Percentiles rank a stretch among this genome's conserved stretches.
phyloP scores from a whole-genome alignment of 2,113 vertebrate species.

The Brachypodius melanocephalos region DNA sequence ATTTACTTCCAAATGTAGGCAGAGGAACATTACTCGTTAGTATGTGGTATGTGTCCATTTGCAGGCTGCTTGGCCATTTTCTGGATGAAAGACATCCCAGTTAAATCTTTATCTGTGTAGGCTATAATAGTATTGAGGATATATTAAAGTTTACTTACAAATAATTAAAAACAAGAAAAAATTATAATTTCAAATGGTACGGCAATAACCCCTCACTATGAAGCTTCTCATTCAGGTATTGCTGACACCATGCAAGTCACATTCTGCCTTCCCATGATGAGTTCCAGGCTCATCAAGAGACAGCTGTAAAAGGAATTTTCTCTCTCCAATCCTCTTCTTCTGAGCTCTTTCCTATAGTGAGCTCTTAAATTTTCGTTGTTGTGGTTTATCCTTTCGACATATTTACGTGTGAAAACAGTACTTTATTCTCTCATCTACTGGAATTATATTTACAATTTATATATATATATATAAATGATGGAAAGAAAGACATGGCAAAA shows the following conservation, averaged over 20 bases:
- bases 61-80: background rate
- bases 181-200: accelerated
- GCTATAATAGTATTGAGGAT: background rate
- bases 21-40: background rate
- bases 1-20: background rate
- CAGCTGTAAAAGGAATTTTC: background rate
- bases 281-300: background rate
- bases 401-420: background rate
- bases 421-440: background rate
- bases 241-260: background rate
- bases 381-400: background rate
- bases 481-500: background rate
- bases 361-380: background rate
- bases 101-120: background rate
- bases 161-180: background rate
- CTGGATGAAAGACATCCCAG: background rate
- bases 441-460: background rate
- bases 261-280: background rate
- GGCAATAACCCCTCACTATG: background rate
- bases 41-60: background rate
- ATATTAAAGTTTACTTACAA: background rate
- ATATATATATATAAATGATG: background rate
- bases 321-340: background rate
- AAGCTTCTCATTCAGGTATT: background rate
- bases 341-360: background rate